Evolutionary conservation across 2,113 vertebrate species (phyloP), one percentile per base, ranked within the genome.

Genomic region (Gavialis gangeticus): DNA sequence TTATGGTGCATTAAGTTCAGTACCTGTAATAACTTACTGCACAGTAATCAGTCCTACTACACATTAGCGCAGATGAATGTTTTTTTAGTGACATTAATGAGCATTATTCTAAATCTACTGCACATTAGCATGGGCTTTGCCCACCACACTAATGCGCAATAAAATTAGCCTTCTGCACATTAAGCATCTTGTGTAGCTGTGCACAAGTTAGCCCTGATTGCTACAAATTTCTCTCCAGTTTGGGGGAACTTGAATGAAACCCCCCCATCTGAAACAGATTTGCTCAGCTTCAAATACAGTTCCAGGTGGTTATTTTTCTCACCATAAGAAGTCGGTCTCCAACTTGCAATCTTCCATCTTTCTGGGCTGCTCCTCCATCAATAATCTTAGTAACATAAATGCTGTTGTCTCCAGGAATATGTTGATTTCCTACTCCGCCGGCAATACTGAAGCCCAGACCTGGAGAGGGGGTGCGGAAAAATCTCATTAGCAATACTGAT

Each of bases 321-420:
- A 99, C 99, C 99, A 99, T 99, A 85, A 99, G 97, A 62, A 99
- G 98, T 93, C 99, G 98, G 96, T 99, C 99, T 96, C 99, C 99
- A 86, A 99, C 98, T 96, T 99, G 99, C 90, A 99, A 97, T 75
- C 98, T 98, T 14, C 98, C 96, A 90, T 99, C 99, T 94, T 99
- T 99, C 90, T 99, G 99, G 1, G 99, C 99, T 78, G 99, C 99
- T 82, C 99, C 99, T 5, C 99, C 99, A 58, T 99, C 99, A 66
- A 99, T 99, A 91, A 99, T 99, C 97, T 99, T 99, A 83, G 99
- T 99, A 92, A 99, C 99, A 88, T 99, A 99, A 95, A 99, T 99
- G 97, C 99, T 99, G 97, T 99, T 99, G 98, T 99, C 99, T n/a
- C 99, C 99, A 1, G 99, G 99, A 89, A 99, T 99, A 98, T 99